Evolutionary conservation across 2,113 vertebrate genomes (phyloP).

Genomic region (Cricetomys ansorgei): DNA sequence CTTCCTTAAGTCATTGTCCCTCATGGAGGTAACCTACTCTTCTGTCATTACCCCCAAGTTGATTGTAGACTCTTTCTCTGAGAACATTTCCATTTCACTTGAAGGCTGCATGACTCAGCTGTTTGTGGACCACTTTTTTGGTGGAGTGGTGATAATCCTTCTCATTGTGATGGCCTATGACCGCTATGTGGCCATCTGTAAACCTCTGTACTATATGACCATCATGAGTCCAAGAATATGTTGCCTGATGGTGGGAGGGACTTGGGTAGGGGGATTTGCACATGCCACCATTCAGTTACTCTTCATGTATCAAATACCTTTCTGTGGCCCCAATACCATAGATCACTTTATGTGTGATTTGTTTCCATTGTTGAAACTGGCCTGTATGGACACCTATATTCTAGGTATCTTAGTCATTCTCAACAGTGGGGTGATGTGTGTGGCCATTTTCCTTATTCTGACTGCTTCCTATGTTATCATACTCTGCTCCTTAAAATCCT

Average conservation of each 20-base stretch:
- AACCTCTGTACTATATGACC: conserved; percentile 15
- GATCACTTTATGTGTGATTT: conserved; percentile 66
- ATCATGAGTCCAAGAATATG: background rate
- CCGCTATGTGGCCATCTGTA: conserved; percentile 57
- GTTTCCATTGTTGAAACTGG: conserved; percentile 53
- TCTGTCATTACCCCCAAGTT: conserved; percentile 23
- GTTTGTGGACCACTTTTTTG: conserved; percentile 45
- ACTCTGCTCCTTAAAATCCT: background rate
- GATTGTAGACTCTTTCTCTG: conserved; percentile 31
- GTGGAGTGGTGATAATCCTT: conserved; percentile 23
- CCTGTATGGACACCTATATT: background rate
- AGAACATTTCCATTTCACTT: background rate
- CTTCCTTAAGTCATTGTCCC: conserved; percentile 29
- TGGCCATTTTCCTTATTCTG: conserved; percentile 32
- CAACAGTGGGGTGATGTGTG: conserved; percentile 48
- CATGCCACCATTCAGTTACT: conserved; percentile 28
- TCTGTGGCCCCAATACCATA: conserved; percentile 46
- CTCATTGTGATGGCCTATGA: conserved; percentile 63
- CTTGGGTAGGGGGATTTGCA: background rate
- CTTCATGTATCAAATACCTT: conserved; percentile 50
- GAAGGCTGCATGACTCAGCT: conserved; percentile 36
- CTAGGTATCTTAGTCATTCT: conserved; percentile 43
- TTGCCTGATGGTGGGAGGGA: background rate
- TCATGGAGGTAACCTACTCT: conserved; percentile 8
- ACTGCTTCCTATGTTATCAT: background rate